Conservation (phyloP, 2,113 vertebrate genomes). For the Rhegmatorhina hoffmannsi region DNA sequence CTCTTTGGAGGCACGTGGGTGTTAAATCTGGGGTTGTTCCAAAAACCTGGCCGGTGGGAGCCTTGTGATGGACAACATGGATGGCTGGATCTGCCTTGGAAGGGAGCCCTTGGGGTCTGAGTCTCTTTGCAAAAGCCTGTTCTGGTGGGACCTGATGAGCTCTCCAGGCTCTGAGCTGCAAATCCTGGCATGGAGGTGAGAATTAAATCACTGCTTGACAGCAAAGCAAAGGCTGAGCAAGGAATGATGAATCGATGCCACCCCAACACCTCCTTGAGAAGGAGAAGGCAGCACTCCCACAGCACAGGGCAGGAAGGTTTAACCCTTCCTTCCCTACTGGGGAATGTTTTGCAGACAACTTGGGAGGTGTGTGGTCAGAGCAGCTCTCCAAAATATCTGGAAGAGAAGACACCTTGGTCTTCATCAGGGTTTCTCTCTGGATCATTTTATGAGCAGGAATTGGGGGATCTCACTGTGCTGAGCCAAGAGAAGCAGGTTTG, state of each 20-base stretch:
- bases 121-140: neutral
- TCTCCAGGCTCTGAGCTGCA: neutral
- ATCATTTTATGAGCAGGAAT: neutral
- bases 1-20: neutral
- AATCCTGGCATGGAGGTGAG: neutral
- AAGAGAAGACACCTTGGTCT: neutral
- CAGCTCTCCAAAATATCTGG: neutral
- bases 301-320: neutral
- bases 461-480: neutral
- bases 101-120: neutral
- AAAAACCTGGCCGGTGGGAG: neutral
- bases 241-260: neutral
- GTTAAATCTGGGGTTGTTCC: neutral
- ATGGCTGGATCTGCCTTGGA: neutral
- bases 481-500: neutral
- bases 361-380: neutral
- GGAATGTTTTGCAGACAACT: neutral
- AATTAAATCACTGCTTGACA: slow-evolving; percentile 3
- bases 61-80: neutral
- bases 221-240: neutral
- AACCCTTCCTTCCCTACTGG: neutral
- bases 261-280: neutral
- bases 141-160: neutral
- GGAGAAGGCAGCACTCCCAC: neutral
- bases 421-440: neutral